Conservation (phyloP, 1,140 invertebrate genomes). For the Nasonia longicornis region DNA sequence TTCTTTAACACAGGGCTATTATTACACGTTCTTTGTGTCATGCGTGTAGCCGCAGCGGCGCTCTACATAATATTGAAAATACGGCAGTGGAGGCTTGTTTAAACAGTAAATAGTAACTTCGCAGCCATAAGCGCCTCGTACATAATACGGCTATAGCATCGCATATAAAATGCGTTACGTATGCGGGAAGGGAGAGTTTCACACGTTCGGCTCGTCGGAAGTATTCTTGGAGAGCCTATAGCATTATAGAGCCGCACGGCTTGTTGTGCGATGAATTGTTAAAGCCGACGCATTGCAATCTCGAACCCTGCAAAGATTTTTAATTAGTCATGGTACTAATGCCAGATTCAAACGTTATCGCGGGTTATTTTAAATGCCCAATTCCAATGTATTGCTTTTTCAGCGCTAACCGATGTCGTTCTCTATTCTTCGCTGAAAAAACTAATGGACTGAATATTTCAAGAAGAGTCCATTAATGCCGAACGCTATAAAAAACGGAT, state of each 20-base stretch:
- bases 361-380: no score
- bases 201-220: constrained; percentile 33
- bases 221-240: constrained; percentile 29
- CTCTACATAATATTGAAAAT: background rate
- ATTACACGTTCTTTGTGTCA: background rate
- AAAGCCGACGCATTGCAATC: background rate
- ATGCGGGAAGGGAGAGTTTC: background rate
- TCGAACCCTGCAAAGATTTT: background rate
- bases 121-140: background rate
- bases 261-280: background rate
- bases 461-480: no score
- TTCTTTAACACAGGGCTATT: background rate
- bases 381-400: no score
- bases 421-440: no score
- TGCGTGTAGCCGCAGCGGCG: background rate
- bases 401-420: no score
- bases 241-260: background rate
- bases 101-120: constrained; percentile 1
- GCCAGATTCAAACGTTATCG: background rate
- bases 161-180: background rate
- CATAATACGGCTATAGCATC: background rate
- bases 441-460: no score
- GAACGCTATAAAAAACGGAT: no score
- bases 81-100: background rate
- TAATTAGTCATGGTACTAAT: background rate